phyloP scores from a whole-genome alignment of 2,113 vertebrate species.

The Pandion haliaetus region DNA sequence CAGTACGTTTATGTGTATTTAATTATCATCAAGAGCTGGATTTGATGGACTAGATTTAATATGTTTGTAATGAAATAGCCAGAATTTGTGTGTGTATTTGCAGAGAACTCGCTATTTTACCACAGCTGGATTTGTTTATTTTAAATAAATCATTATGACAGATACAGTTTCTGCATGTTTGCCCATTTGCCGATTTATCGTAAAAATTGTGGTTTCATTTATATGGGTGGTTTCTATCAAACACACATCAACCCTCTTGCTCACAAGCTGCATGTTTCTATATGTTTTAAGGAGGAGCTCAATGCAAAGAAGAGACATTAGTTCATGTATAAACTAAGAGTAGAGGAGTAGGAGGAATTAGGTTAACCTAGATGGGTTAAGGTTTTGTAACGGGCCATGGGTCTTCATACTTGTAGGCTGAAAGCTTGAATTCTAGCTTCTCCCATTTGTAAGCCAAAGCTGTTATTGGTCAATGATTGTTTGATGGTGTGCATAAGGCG shows the following conservation, averaged over 20 bases:
- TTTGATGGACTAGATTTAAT: constrained; percentile 22
- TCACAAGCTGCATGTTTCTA: neutral
- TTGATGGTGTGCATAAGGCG: neutral
- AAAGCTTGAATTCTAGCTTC: neutral
- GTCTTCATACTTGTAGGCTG: neutral
- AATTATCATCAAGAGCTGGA: constrained; percentile 57
- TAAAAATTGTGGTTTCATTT: constrained; percentile 29
- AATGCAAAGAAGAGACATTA: neutral
- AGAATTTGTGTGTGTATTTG: constrained; percentile 37
- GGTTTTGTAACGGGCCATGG: neutral
- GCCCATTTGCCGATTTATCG: neutral
- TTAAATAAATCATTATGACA: constrained; percentile 54
- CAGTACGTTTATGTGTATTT: constrained; percentile 44
- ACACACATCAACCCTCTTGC: neutral
- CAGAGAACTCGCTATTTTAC: constrained; percentile 41
- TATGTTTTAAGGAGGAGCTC: neutral
- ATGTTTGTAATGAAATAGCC: constrained; percentile 53
- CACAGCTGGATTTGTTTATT: constrained; percentile 63
- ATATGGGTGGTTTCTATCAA: constrained; percentile 26
- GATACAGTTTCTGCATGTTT: neutral
- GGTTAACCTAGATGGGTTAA: neutral
- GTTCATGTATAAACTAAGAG: neutral
- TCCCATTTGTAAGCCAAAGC: neutral
- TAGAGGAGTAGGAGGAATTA: neutral
- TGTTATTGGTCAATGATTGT: neutral